Evolutionary conservation across 2,113 vertebrate species (phyloP), one percentile per base, ranked within the genome.

Genomic region (Spea bombifrons): DNA sequence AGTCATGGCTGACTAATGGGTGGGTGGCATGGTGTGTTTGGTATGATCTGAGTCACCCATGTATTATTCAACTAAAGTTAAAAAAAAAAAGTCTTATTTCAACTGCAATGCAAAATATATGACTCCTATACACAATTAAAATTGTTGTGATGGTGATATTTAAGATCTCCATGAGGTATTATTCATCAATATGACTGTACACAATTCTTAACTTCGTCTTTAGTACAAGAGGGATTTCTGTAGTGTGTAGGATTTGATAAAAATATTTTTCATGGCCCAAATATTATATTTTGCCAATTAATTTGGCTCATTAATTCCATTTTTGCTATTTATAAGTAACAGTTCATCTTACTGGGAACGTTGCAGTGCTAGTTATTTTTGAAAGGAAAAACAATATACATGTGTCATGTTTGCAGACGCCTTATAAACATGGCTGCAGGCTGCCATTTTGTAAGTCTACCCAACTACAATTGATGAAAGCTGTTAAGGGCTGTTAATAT

Each of bases 1-100:
- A 74, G 53, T 66, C 64, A 80, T 80, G 69, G 71, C 65, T 80
- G 78, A 80, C 78, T 80, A 80, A 80, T 66, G 73, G 64, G 78
- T 74, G 78, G 78, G 78, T 68, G 78, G 78, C 61, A 44, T 57
- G 30, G 49, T 30, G 30, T 2, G 30, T 30, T 30, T 30, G 30
- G n/a, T 43, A 9, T 64, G 43, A 17, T 61, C 74, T 80, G 78
- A 80, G 71, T 80, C 78, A 80, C 64, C 16, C 52, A 61, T 73
- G 43, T 63, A 80, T 68, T 80, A 74, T 80, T 80, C 78, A 67
- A 59, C 30, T 44, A 73, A 80, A 74, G 50, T 80, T 55, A 10
- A 68, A 30, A 30, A 30, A 30, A 30, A 30, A 30, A 73, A 73
- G 5, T 17, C 68, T 66, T 47, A 46, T 48, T 73, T 53, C 44